phyloP scores from a whole-genome alignment of 2,797 vertebrate species.

The Ataeniobius toweri region DNA sequence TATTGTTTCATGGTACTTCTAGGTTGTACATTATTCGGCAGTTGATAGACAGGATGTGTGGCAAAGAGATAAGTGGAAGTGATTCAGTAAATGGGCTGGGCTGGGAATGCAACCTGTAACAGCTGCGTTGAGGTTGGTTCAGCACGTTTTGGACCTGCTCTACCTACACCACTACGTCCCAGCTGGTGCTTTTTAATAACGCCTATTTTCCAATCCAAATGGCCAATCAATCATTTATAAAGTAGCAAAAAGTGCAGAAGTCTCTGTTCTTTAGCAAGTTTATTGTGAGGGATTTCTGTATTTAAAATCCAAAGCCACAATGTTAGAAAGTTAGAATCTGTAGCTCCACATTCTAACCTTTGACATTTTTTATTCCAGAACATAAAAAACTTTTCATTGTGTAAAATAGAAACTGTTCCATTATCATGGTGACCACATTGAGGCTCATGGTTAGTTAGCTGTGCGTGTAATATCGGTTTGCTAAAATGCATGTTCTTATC shows the following conservation, averaged over 20 bases:
- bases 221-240: not conserved
- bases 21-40: not conserved
- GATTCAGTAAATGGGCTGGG: not conserved
- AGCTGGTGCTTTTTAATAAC: not conserved
- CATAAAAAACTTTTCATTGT: too few species aligned
- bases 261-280: not conserved
- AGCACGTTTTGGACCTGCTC: not conserved
- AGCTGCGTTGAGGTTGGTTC: not conserved
- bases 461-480: not conserved
- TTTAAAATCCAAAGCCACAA: not conserved
- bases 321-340: too few species aligned
- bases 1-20: too few species aligned
- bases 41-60: not conserved
- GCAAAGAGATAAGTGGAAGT: not conserved
- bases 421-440: too few species aligned
- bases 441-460: too few species aligned
- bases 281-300: not conserved
- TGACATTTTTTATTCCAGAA: too few species aligned
- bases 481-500: not conserved
- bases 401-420: too few species aligned
- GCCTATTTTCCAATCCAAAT: not conserved
- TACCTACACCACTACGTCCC: not conserved
- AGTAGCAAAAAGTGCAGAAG: not conserved
- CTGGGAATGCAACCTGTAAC: not conserved
- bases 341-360: too few species aligned